Percentiles rank a stretch among this genome's conserved stretches.
Evolutionary conservation across 2,113 vertebrate species (phyloP).

Genomic region (Muntiacus muntjak): DNA sequence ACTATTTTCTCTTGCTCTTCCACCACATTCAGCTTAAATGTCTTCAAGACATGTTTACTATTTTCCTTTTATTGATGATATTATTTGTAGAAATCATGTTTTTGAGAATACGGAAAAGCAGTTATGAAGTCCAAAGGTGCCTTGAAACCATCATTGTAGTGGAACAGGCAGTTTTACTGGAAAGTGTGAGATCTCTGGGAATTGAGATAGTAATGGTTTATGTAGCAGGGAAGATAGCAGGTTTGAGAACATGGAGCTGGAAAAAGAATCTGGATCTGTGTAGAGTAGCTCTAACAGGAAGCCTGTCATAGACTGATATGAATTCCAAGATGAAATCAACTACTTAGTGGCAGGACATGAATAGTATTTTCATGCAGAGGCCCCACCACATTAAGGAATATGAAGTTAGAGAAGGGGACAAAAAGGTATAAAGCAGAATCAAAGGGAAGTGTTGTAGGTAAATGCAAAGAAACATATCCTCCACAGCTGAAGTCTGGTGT

Average conservation of each 20-base stretch:
- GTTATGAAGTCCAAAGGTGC: conserved; percentile 16
- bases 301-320: neutral
- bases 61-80: neutral
- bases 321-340: conserved; percentile 10
- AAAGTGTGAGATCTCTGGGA: neutral
- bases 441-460: neutral
- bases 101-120: conserved; percentile 21
- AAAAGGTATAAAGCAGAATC: conserved; percentile 1
- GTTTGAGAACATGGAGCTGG: neutral
- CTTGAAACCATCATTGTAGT: neutral
- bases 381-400: neutral
- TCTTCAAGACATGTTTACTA: neutral
- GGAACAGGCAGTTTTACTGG: neutral
- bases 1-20: neutral
- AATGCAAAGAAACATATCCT: neutral
- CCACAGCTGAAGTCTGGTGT: neutral
- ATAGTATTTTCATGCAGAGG: neutral
- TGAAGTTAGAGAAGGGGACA: neutral
- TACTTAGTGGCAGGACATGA: neutral
- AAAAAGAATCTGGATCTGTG: neutral
- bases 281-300: neutral
- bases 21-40: conserved; percentile 4
- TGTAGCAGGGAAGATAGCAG: neutral
- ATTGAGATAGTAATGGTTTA: neutral
- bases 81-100: conserved; percentile 1